Base-by-base conservation (phyloP, 2,888 invertebrate species). In the Aphrophora alni region DNA sequence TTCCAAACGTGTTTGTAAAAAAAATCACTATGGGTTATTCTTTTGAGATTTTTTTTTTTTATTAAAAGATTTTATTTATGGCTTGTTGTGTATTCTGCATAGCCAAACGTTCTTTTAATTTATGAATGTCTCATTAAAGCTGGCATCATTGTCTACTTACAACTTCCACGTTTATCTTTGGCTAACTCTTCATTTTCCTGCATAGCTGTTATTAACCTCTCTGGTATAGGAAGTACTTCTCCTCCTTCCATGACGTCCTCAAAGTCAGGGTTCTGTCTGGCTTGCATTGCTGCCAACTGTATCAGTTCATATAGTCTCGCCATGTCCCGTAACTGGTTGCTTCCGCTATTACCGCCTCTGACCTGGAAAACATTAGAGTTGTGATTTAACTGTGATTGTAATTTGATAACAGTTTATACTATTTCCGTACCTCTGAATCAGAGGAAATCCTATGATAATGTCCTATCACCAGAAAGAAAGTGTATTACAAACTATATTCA, bases 151-250 rank as follows among this genome's bases (percentile, higher is more conserved):
- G 33, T 21, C 14, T n/a, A 83, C 84, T 83, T 75, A 84, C 84
- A 83, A 76, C 82, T 84, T 21, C 83, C 84, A 77, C 83, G 81
- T 74, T 84, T 84, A 77, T 82, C 82, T 74, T 81, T 78, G 27
- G 68, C 73, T 70, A 69, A 75, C 14, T 83, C 83, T 24, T 77
- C 78, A 38, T 51, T 68, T 25, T 82, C 78, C 14, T 59, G 70
- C 26, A 75, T 24, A 26, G 75, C 77, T 14, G 80, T 24, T 14
- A 82, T 33, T 12, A 80, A 68, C 28, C 75, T 78, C n/a, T 70
- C 28, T 28, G 75, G 44, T 7, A 77, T 10, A 3, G 77, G 77
- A 14, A 72, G 24, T 26, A 74, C 26, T 25, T 75, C 77, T 27
- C 69, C 75, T 26, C 28, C 68, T 10, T 80, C 77, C 10, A 71